Conservation (phyloP, 2,888 invertebrate species). For the Drosophila barbarae region DNA sequence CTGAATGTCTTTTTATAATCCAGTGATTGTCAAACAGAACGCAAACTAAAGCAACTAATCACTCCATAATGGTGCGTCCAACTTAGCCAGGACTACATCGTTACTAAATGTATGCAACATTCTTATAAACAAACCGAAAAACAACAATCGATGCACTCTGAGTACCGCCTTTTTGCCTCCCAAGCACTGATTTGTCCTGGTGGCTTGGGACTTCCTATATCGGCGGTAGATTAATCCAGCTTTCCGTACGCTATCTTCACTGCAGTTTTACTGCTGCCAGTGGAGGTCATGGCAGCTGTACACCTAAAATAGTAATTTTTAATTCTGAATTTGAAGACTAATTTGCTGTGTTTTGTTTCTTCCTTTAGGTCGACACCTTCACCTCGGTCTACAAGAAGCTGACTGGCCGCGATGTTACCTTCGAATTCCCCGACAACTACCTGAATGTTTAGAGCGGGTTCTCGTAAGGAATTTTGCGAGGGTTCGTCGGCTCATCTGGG, state of each 20-base stretch:
- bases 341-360: conserved; percentile 21
- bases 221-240: conserved; percentile 66
- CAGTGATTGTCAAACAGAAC: conserved; percentile 78
- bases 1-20: conserved; percentile 51
- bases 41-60: conserved; percentile 54
- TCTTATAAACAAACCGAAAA: neutral
- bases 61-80: conserved; percentile 50
- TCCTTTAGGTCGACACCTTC: conserved; percentile 95
- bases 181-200: conserved; percentile 53
- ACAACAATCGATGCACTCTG: conserved; percentile 11
- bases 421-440: conserved; percentile 99
- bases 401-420: conserved; percentile 98
- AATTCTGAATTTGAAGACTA: conserved; percentile 1
- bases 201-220: conserved; percentile 74
- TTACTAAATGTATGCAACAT: conserved; percentile 38
- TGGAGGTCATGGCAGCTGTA: conserved; percentile 36
- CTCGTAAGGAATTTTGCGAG: conserved; percentile 41
- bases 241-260: conserved; percentile 21
- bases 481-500: conserved; percentile 51
- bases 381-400: conserved; percentile 99
- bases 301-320: conserved; percentile 17
- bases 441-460: conserved; percentile 82
- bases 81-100: conserved; percentile 26
- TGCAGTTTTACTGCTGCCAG: conserved; percentile 23
- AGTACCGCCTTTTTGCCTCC: conserved; percentile 75